Evolutionary conservation across 2,113 vertebrate species (phyloP).

Genomic region (Quiscalus mexicanus): DNA sequence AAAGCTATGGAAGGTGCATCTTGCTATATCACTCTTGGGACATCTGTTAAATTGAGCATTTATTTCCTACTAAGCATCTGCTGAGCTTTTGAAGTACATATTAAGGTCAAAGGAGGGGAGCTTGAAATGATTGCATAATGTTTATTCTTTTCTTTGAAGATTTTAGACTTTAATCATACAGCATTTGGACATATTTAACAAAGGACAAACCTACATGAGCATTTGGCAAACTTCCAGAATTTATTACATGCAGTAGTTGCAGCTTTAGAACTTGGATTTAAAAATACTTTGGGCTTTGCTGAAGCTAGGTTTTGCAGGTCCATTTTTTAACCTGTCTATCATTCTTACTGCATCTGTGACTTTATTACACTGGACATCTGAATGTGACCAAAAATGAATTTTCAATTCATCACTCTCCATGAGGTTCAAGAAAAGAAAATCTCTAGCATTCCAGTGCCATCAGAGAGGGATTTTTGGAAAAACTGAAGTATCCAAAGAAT

Average conservation of each 20-base stretch:
- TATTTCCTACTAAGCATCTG: constrained; percentile 72
- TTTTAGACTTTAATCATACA: constrained; percentile 52
- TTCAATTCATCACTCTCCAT: neutral
- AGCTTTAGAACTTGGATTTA: neutral
- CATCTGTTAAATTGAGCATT: constrained; percentile 69
- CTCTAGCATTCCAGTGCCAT: neutral
- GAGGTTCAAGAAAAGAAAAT: neutral
- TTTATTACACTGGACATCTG: neutral
- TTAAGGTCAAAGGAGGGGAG: constrained; percentile 60
- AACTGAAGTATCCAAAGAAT: neutral
- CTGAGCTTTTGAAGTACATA: constrained; percentile 72
- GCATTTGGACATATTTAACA: constrained; percentile 51
- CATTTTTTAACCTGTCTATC: neutral
- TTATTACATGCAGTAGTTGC: neutral
- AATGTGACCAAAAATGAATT: neutral
- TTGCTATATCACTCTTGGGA: constrained; percentile 36
- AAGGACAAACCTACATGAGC: constrained; percentile 10
- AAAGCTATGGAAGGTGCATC: constrained; percentile 64
- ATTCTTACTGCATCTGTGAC: neutral
- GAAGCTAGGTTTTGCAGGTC: neutral
- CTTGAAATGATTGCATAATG: constrained; percentile 71
- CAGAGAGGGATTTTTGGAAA: neutral
- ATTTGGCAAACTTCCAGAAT: constrained; percentile 13
- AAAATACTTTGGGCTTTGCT: neutral
- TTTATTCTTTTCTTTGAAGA: constrained; percentile 72